Base-by-base conservation (phyloP, 2,888 invertebrate genomes). In the Melieria omissa region DNA sequence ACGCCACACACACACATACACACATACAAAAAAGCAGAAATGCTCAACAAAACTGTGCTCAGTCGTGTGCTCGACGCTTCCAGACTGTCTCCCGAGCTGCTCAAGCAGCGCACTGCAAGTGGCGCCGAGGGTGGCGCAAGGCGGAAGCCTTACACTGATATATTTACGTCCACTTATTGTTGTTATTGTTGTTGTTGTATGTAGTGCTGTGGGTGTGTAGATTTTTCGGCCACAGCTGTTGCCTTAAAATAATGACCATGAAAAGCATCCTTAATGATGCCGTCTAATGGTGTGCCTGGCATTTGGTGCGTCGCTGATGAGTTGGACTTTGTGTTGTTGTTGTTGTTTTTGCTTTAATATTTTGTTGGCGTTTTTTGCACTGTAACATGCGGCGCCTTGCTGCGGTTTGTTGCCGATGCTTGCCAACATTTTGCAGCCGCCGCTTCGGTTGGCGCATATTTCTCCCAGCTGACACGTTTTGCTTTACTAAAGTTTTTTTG, bases 261-360 rank as follows among this genome's bases (percentile, higher is more conserved):
- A 86, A 85, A 86, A 85, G 84, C 85, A 85, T 82, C 83, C 84
- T 86, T 85, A 85, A 85, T 86, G 86, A 85, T 85, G 82, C 84
- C 79, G 81, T 82, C 82, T 84, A 83, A 84, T 83, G 84, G 80
- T 80, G 77, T 75, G 75, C 73, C 64, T 71, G 29, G 29, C 29
- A 29, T 54, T 57, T 8, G 10, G 58, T 49, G 14, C 14, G 9
- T n/a, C 7, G 5, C 12, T 10, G 67, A 16, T 47, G 52, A 29
- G 29, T 29, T 29, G 29, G 29, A 29, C 29, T 29, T 29, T 58
- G 9, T 58, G n/a, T 29, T 41, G 47, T 41, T 29, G 10, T 12
- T n/a, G n/a, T 10, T 62, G 7, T 45, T 55, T 52, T 8, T 54
- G 16, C 61, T 60, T n/a, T 55, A 46, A 5, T n/a, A 12, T 7